Base-by-base conservation (phyloP, 2,113 vertebrate genomes). In the Microcebus lehilahytsara region DNA sequence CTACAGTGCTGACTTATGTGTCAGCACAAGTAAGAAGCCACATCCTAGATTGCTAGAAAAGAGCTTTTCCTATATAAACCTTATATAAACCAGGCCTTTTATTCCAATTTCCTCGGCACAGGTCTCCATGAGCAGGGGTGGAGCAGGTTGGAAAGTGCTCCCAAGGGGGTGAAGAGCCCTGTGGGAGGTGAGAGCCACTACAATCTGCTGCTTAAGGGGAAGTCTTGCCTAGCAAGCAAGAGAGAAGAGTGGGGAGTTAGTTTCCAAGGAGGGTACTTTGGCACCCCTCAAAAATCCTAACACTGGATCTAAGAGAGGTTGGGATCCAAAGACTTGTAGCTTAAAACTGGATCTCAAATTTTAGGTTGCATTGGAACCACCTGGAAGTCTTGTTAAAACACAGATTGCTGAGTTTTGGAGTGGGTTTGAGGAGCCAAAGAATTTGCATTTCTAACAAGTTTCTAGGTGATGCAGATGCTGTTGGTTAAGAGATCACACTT, bases 81-180 rank as follows among this genome's bases (percentile, higher is more conserved):
- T 64, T 19, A 3, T 4, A 16, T 14, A 32, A 58, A 42, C 10
- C 51, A 49, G 34, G 62, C 22, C 22, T 84, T 72, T 77, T 12
- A 9, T 2, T 34, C 23, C 30, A n/a, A 6, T 2, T 27, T n/a
- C 72, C 72, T 71, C 11, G 1, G 9, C 25, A 56, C n/a, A 42
- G 25, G 13, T 23, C 56, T 53, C 60, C 0, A 2, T 9, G 0
- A 0, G 53, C 30, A 30, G 42, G 40, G 22, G 14, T 2, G 9
- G 14, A 40, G 25, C 49, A n/a, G 85, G 58, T 79, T 32, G 72
- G 30, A 69, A 56, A 32, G 37, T 42, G 49, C 14, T 69, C 51
- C n/a, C 11, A 69, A 9, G n/a, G 1, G n/a, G 23, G 27, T 17
- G 2, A 0, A 0, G 62, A 79, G 13, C n/a, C 4, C 20, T 14